Conservation (phyloP, 2,888 invertebrate species). For the Blera fallax region DNA sequence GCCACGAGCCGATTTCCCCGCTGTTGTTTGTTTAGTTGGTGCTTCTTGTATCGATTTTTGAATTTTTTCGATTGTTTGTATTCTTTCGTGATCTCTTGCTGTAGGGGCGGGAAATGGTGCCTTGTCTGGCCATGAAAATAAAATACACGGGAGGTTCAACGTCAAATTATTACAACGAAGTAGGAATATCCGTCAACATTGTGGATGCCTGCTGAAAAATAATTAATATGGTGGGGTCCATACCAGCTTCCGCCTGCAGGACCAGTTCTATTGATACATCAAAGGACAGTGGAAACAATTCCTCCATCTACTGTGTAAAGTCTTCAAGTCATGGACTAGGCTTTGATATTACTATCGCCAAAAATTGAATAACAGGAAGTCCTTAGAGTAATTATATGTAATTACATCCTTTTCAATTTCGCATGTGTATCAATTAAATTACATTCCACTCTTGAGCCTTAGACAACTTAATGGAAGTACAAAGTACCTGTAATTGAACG, state of each 20-base stretch:
- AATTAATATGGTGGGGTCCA: too few relatives aligned
- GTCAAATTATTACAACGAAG: too few relatives aligned
- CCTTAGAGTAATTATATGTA: slow-evolving; percentile 1
- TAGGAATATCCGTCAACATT: too few relatives aligned
- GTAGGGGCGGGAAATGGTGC: neutral
- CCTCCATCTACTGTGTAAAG: too few relatives aligned
- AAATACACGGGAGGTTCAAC: too few relatives aligned
- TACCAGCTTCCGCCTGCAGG: too few relatives aligned
- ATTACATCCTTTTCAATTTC: slow-evolving; percentile 7
- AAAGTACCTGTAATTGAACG: slow-evolving; percentile 52
- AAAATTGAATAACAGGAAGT: neutral
- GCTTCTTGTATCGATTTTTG: too few relatives aligned
- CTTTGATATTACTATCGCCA: neutral
- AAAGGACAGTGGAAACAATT: too few relatives aligned
- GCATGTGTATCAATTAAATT: slow-evolving; percentile 41
- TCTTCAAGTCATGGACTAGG: too few relatives aligned
- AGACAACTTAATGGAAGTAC: slow-evolving; percentile 13
- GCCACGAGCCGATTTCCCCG: neutral
- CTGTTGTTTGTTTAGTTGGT: neutral
- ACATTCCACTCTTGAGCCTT: neutral
- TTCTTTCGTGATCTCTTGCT: neutral
- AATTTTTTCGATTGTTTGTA: too few relatives aligned
- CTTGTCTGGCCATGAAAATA: neutral
- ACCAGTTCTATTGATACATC: too few relatives aligned
- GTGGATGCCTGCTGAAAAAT: too few relatives aligned